phyloP scores from a whole-genome alignment of 2,113 vertebrate species.

The Aphelocoma coerulescens region DNA sequence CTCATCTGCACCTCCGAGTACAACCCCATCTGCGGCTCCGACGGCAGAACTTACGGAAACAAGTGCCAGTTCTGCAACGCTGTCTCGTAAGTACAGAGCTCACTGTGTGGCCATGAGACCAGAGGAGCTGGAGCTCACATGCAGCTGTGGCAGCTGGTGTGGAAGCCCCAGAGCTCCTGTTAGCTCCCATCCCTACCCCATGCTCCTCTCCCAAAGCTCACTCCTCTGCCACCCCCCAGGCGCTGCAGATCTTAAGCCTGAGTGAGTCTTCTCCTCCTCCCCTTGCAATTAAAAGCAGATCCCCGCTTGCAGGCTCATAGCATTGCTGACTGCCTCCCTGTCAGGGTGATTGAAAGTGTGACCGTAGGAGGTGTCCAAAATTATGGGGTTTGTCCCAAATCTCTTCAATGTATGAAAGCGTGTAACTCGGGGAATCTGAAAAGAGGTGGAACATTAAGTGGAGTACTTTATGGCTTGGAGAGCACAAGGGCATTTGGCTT shows the following conservation, averaged over 20 bases:
- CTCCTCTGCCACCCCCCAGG: not conserved
- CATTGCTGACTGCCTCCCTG: not conserved
- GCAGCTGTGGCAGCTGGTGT: not conserved
- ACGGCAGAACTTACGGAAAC: slow-evolving; percentile 63
- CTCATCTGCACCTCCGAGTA: not conserved
- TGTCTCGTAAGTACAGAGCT: not conserved
- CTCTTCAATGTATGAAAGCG: rapidly evolving
- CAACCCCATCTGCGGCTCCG: slow-evolving; percentile 50
- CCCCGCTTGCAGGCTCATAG: not conserved
- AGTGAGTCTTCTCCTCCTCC: not conserved
- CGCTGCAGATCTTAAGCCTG: not conserved
- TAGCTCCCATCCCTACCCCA: not conserved
- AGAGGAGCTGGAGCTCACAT: not conserved
- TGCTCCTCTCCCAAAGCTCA: rapidly evolving
- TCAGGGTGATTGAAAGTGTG: not conserved
- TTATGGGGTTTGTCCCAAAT: not conserved
- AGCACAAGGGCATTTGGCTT: not conserved
- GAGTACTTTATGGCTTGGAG: not conserved
- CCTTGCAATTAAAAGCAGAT: slow-evolving; percentile 3
- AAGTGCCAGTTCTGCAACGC: slow-evolving; percentile 11
- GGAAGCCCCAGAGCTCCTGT: not conserved
- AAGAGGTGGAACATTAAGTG: not conserved
- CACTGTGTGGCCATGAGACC: rapidly evolving
- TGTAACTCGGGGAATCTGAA: not conserved
- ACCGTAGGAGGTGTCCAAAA: not conserved